phyloP scores from a whole-genome alignment of 1,140 invertebrate species.

The Polyergus mexicanus region DNA sequence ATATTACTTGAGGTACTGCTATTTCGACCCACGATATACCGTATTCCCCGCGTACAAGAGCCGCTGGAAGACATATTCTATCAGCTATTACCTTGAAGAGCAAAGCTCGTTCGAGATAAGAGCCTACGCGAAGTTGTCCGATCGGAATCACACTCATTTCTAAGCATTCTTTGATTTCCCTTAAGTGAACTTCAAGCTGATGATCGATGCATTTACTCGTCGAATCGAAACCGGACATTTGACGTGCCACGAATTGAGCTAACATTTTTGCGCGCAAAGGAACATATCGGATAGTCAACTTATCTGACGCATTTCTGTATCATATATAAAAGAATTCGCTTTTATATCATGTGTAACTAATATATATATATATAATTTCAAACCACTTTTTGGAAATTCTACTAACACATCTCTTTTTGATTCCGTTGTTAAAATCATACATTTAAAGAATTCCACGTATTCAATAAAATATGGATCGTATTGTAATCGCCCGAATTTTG shows the following conservation, averaged over 20 bases:
- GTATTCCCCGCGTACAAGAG: constrained; percentile 86
- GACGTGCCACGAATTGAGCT: constrained; percentile 86
- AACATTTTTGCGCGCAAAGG: constrained; percentile 80
- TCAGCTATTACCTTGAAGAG: constrained; percentile 91
- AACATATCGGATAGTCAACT: constrained; percentile 76
- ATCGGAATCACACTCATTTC: constrained; percentile 87
- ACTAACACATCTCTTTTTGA: constrained; percentile 44
- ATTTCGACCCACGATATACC: constrained; percentile 89
- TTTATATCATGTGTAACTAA: background rate
- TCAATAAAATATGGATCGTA: constrained; percentile 73
- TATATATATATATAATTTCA: background rate
- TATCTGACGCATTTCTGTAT: constrained; percentile 30
- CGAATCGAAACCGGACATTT: constrained; percentile 86
- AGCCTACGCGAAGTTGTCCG: constrained; percentile 88
- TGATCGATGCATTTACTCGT: constrained; percentile 83
- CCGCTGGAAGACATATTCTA: constrained; percentile 87
- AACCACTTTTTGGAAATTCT: background rate
- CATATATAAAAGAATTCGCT: background rate
- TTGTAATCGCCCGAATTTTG: constrained; percentile 76
- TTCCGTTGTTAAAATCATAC: constrained; percentile 74
- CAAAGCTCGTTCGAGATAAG: constrained; percentile 88
- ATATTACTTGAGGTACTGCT: constrained; percentile 85
- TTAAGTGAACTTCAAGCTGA: constrained; percentile 86
- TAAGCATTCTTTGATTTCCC: constrained; percentile 81
- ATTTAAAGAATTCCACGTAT: constrained; percentile 74